Percentiles rank a stretch among this genome's conserved stretches.
These are phyloP conservation scores for Heteromormyrus szaboi DNA, from an alignment of 2,797 vertebrate genomes.

Conservation along the genomic window DNA sequence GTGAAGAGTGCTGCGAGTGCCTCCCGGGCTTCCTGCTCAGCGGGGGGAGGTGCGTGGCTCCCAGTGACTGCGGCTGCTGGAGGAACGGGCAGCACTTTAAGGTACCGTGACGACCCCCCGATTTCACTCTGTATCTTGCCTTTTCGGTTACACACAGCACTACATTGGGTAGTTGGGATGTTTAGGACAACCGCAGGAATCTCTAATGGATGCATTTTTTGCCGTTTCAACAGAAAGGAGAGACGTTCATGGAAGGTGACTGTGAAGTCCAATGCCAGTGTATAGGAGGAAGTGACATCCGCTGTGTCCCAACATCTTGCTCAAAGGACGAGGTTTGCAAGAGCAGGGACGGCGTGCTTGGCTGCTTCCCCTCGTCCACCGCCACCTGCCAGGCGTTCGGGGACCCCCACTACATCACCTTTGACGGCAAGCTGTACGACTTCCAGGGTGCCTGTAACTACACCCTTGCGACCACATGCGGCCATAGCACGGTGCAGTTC, in stretches of 20 bases:
- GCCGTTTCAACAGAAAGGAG: conserved; percentile 53
- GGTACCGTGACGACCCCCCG: conserved; percentile 36
- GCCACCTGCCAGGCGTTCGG: conserved; percentile 68
- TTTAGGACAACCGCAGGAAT: background rate
- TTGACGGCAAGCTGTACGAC: conserved; percentile 58
- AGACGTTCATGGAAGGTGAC: conserved; percentile 43
- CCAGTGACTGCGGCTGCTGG: conserved; percentile 71
- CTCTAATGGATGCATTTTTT: background rate
- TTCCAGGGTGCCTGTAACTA: conserved; percentile 74
- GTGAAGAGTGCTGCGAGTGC: conserved; percentile 71
- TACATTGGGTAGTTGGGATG: too few species aligned
- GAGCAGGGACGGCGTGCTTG: conserved; percentile 50
- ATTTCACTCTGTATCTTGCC: background rate
- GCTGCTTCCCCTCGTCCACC: conserved; percentile 57
- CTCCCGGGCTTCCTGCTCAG: conserved; percentile 66
- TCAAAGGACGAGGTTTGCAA: conserved; percentile 53
- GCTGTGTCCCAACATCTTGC: conserved; percentile 58
- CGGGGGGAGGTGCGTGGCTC: conserved; percentile 58
- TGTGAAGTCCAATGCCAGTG: conserved; percentile 61
- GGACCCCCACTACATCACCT: conserved; percentile 72
- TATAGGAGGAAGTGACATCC: conserved; percentile 42
- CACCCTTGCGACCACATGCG: conserved; percentile 54
- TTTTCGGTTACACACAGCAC: background rate
- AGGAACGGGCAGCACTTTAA: conserved; percentile 58
- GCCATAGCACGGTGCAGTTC: conserved; percentile 56